Base-by-base conservation (phyloP, 1,140 invertebrate species). In the Oedothorax gibbosus region DNA sequence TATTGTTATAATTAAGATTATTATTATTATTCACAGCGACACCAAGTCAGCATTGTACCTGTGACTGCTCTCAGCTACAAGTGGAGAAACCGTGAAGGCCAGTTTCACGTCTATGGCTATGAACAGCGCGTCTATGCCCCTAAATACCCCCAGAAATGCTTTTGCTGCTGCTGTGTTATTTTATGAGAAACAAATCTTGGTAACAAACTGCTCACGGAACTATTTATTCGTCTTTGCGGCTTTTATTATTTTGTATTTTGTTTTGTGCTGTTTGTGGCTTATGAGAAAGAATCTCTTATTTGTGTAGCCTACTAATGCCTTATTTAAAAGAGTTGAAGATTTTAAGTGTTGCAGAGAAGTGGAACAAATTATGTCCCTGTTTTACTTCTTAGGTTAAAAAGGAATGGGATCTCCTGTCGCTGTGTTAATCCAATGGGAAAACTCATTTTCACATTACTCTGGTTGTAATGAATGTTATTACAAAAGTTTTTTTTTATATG, bases 71-170 rank as follows among this genome's bases (percentile, higher is more conserved):
- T 91, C 15, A 87, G 88, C 56, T 92, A 92, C 88, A 87, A 88
- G 57, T 92, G 91, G 90, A 90, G 91, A 83, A 87, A 89, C 54
- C 87, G 89, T 71, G 82, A 89, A 18, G 89, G 89, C 2, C 87
- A 89, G 20, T 93, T 91, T 88, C 91, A 89, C 88, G 89, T 93
- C 10, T 93, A 91, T 89, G 92, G 92, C 12, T 89, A 90, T 79
- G 91, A 93, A 83, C 90, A 91, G 72, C 90, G 89, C 86, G 91
- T 92, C 7, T 89, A 91, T 87, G 90, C 91, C 14, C 91, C 92
- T 35, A 90, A 92, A 86, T 93, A 93, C 87, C 92, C 92, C 20
- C 91, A 92, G 86, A 91, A 89, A 51, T 92, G 91, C 88, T 92
- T 91, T 86, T 93, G 92, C 87, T 91, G 92, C 5, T 92, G 92